A percentile compares a stretch with the other conserved stretches of the same genome.
These are phyloP conservation scores for Aptenodytes patagonicus DNA, from an alignment of 2,113 vertebrate species.

Conservation along the genomic window DNA sequence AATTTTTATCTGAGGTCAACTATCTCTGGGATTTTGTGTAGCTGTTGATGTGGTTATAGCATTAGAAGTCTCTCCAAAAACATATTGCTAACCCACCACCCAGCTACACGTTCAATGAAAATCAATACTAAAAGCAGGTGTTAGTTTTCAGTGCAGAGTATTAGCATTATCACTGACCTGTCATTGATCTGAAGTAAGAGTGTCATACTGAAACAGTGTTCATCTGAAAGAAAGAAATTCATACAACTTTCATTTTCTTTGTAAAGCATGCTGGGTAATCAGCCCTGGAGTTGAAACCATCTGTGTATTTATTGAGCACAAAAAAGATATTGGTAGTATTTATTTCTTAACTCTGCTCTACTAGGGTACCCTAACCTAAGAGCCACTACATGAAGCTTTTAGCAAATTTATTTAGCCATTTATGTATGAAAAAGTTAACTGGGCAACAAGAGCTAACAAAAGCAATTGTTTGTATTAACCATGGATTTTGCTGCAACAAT, in stretches of 20 bases:
- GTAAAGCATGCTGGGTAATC: neutral
- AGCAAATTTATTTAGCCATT: neutral
- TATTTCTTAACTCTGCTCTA: neutral
- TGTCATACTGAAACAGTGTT: neutral
- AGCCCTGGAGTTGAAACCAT: neutral
- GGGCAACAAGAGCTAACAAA: neutral
- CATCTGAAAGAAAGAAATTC: neutral
- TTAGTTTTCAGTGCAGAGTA: neutral
- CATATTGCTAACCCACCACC: neutral
- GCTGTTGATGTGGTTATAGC: neutral
- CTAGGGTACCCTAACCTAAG: neutral
- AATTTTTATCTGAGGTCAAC: conserved; percentile 16
- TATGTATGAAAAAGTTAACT: neutral
- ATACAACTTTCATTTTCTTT: neutral
- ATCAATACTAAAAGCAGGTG: neutral
- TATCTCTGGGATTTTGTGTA: neutral
- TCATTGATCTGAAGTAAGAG: neutral
- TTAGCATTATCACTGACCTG: neutral
- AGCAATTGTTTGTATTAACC: neutral
- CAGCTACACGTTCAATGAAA: neutral
- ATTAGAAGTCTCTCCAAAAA: neutral
- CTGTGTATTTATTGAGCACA: neutral
- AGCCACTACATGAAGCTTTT: neutral
- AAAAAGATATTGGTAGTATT: neutral
- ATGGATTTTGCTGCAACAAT: neutral